Conservation (phyloP, 2,797 vertebrate genomes). For the Potorous gilbertii region DNA sequence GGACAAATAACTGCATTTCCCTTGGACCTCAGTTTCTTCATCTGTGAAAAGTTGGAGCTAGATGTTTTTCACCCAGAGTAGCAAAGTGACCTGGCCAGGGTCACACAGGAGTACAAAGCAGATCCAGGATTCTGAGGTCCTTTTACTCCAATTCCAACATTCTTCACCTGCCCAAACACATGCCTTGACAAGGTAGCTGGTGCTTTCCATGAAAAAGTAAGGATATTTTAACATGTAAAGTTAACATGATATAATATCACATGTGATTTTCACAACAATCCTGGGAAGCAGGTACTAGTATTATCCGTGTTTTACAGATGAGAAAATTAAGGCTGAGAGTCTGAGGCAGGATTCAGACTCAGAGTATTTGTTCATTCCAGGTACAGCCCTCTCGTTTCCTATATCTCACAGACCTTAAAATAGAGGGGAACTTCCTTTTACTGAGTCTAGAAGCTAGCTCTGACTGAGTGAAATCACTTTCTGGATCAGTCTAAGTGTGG, state of each 20-base stretch:
- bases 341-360: neutral
- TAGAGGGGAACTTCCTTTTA: conserved; percentile 76
- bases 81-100: conserved; percentile 2
- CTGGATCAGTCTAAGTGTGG: conserved; percentile 61
- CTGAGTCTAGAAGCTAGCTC: conserved; percentile 62
- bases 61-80: neutral
- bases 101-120: neutral
- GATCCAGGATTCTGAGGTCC: neutral
- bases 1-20: neutral
- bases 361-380: neutral
- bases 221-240: neutral
- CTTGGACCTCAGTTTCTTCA: neutral
- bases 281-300: neutral
- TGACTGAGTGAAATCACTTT: conserved; percentile 73
- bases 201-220: neutral
- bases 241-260: neutral
- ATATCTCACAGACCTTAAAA: conserved; percentile 11
- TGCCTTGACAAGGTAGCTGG: neutral
- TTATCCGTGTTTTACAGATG: neutral
- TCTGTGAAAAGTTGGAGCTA: neutral
- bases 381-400: neutral
- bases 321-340: neutral
- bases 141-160: neutral
- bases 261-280: conserved; percentile 10
- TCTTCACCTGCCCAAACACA: neutral